Base-by-base conservation (phyloP, 2,888 invertebrate species). In the Galerucella calmariensis region DNA sequence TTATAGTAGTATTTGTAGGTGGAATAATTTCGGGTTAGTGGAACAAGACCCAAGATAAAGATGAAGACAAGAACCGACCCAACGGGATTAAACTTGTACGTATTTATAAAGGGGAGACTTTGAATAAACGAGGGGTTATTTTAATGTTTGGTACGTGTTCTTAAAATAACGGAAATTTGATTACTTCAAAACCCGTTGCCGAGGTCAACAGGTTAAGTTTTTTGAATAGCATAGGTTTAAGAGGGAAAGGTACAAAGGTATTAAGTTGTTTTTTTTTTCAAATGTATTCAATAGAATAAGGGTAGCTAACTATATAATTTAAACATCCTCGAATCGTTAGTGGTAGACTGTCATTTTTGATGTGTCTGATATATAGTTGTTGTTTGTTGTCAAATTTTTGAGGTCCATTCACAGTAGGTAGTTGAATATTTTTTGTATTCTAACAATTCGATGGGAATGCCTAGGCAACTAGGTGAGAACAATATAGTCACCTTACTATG, bases 161-260 rank as follows among this genome's bases (percentile, higher is more conserved):
- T 81, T 81, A 81, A 78, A 75, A 80, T 77, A 79, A 78, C 81
- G 83, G 83, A 83, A 82, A 81, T 82, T 77, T 78, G 79, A 79
- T 80, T 80, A 81, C 81, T 78, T 78, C 79, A 78, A 80, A 78
- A 80, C 81, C 78, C 79, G 80, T 72, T 71, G 77, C 76, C 74
- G 78, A 78, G 82, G 82, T 82, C 81, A 82, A 75, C 83, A 74
- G 83, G 82, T 83, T 65, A 56, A 63, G 62, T 62, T 61, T 46
- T 59, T 58, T 69, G 69, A 69, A 69, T 48, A 61, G 2, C 24
- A 27, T 20, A 62, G 63, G 70, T 24, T 70, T 48, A 51, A 70
- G 10, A 66, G 48, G 48, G 70, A 41, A 11, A 35, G 20, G 63
- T 62, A 62, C 62, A 65, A 65, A 65, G 63, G 63, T 44, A 46